These are phyloP conservation scores for Spea bombifrons DNA, from an alignment of 2,113 vertebrate species.

Conservation along the genomic window DNA sequence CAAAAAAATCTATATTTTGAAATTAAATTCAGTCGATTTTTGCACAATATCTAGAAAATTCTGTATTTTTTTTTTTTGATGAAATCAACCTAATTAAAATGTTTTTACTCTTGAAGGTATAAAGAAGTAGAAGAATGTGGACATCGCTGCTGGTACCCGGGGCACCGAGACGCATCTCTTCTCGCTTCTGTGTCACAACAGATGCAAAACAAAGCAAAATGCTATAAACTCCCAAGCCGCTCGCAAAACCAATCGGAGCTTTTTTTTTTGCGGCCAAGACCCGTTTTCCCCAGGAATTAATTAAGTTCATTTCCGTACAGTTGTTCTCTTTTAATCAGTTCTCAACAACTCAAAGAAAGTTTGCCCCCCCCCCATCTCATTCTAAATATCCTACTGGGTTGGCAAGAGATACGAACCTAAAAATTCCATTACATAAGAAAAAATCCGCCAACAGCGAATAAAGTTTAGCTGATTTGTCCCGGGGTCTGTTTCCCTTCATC, in stretches of 20 bases:
- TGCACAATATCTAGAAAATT: too few species aligned
- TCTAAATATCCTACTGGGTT: slow-evolving; percentile 36
- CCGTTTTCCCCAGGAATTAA: slow-evolving; percentile 42
- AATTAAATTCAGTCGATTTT: too few species aligned
- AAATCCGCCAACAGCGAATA: too few species aligned
- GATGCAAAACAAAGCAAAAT: slow-evolving; percentile 11
- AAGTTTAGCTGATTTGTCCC: too few species aligned
- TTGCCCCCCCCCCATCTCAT: slow-evolving; percentile 24
- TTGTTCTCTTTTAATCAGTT: slow-evolving; percentile 35
- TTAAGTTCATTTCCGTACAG: slow-evolving; percentile 26
- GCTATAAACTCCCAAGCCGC: slow-evolving; percentile 22
- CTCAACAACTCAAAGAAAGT: slow-evolving; percentile 27
- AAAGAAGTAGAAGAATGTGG: not conserved
- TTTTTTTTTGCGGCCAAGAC: slow-evolving; percentile 3
- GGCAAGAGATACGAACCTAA: too few species aligned
- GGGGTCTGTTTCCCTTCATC: too few species aligned
- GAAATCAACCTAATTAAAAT: not conserved
- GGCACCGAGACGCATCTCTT: not conserved
- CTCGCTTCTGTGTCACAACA: not conserved
- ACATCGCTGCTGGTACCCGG: not conserved
- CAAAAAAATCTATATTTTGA: too few species aligned
- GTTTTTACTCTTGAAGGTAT: slow-evolving; percentile 1
- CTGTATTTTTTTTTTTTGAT: not conserved
- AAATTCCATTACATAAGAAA: too few species aligned
- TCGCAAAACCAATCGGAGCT: not conserved